Conservation (phyloP, 64 coral and sea anemone genomes). For the Acropora tenuis region DNA sequence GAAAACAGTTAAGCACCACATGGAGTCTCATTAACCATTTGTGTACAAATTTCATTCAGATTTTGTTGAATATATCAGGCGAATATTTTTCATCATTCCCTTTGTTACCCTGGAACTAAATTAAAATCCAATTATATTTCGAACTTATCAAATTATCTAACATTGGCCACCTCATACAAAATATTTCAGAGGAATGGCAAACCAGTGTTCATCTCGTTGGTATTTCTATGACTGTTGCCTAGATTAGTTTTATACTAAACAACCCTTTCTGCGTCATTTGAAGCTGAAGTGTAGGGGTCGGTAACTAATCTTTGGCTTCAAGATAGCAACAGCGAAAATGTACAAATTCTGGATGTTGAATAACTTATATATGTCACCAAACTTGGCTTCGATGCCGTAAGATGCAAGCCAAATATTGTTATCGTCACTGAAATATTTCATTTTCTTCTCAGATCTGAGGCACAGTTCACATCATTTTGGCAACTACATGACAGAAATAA, state of each 20-base stretch:
- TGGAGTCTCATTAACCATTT: conserved; percentile 21
- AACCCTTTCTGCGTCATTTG: no score
- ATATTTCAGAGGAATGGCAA: no score
- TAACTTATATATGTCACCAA: no score
- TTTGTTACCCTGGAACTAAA: neutral
- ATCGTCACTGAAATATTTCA: neutral
- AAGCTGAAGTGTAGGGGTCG: no score
- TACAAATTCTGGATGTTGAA: no score
- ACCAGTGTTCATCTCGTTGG: no score
- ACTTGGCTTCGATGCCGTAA: no score
- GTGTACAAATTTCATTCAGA: neutral
- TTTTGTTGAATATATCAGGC: neutral
- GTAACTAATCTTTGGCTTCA: no score
- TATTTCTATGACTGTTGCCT: no score
- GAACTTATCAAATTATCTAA: neutral
- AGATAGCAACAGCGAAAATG: no score
- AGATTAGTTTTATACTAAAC: no score
- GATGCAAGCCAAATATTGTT: no score
- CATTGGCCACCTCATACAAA: neutral
- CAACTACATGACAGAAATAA: neutral
- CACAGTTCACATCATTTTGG: neutral
- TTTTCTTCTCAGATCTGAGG: neutral
- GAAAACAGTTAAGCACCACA: conserved; percentile 27
- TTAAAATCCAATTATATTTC: neutral
- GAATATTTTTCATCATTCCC: neutral